phyloP scores from a whole-genome alignment of 1,140 invertebrate genomes.

The Andricus grossulariae region DNA sequence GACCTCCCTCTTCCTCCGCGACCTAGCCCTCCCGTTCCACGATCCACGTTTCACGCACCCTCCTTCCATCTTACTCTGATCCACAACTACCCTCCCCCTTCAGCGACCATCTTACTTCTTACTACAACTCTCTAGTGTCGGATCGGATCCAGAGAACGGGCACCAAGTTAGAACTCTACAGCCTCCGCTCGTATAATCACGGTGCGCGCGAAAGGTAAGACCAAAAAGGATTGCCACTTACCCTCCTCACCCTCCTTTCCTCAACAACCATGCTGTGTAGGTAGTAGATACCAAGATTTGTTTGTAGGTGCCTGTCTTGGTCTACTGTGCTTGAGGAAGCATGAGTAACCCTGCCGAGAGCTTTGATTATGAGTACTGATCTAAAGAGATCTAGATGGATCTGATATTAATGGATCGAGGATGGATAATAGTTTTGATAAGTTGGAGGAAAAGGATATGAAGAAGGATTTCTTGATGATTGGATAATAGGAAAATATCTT shows the following conservation, averaged over 20 bases:
- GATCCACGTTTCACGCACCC: not conserved
- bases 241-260: not conserved
- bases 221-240: constrained; percentile 2
- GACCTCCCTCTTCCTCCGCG: constrained; percentile 49
- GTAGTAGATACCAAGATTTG: not conserved
- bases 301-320: not conserved
- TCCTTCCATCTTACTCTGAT: constrained; percentile 32
- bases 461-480: no score
- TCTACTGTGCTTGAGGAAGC: constrained; percentile 15
- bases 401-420: no score
- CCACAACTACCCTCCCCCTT: constrained; percentile 16
- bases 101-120: constrained; percentile 33
- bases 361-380: not conserved
- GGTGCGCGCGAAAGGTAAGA: not conserved
- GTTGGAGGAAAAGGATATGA: no score
- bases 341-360: not conserved
- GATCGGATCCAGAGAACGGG: constrained; percentile 45
- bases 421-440: no score
- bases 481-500: no score
- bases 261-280: no score
- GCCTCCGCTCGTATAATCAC: constrained; percentile 8
- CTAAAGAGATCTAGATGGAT: no score
- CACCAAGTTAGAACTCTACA: constrained; percentile 2
- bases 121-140: constrained; percentile 19
- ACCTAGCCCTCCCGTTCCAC: constrained; percentile 35